Evolutionary conservation across 2,888 invertebrate species (phyloP).

Genomic region (Deilephila porcellus): DNA sequence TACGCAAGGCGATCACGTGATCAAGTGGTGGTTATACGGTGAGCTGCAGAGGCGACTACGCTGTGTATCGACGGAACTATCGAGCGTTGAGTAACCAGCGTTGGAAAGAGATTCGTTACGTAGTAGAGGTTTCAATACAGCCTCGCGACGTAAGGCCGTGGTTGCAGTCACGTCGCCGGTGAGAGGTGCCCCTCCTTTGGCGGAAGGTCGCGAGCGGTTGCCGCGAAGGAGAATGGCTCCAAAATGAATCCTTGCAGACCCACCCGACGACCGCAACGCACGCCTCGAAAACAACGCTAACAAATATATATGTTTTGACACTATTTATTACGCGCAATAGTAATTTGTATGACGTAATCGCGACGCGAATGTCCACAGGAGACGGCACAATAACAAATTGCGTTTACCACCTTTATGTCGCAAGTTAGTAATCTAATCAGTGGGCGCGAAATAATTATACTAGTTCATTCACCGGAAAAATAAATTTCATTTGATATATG

Average conservation of each 20-base stretch:
- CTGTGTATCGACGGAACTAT: conserved; percentile 80
- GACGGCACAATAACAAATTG: conserved; percentile 16
- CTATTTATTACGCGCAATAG: conserved; percentile 23
- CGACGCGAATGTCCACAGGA: conserved; percentile 22
- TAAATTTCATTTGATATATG: conserved; percentile 40
- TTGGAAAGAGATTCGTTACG: conserved; percentile 83
- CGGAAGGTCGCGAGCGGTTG: conserved; percentile 80
- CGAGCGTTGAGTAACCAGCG: conserved; percentile 78
- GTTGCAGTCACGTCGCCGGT: conserved; percentile 82
- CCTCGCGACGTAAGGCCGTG: conserved; percentile 83
- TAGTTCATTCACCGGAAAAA: conserved; percentile 71
- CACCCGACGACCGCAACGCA: conserved; percentile 52
- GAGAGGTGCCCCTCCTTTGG: conserved; percentile 81
- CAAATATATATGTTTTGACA: conserved; percentile 39
- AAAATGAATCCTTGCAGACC: conserved; percentile 79
- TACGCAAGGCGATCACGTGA: conserved; percentile 80
- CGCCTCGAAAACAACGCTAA: conserved; percentile 49
- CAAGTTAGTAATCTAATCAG: conserved; percentile 69
- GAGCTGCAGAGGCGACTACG: conserved; percentile 57
- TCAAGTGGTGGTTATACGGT: conserved; percentile 70
- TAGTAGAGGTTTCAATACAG: conserved; percentile 83
- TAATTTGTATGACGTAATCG: conserved; percentile 50
- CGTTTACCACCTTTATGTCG: conserved; percentile 48
- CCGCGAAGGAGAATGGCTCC: conserved; percentile 79
- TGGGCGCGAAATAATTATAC: conserved; percentile 63